Evolutionary conservation across 2,113 vertebrate species (phyloP).

Genomic region (Alaudala cheleensis): DNA sequence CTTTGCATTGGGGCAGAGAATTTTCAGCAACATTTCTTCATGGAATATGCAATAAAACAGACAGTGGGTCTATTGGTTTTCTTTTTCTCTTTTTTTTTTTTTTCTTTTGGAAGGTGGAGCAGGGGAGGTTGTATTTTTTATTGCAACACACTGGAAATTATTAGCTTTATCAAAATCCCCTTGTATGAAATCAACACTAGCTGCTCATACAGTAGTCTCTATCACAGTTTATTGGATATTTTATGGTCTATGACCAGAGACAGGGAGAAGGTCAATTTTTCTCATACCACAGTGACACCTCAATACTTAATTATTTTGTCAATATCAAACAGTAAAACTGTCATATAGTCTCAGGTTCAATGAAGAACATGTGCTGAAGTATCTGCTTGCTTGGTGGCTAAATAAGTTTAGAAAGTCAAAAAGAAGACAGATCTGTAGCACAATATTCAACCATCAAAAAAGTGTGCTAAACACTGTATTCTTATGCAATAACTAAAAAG

Average conservation of each 20-base stretch:
- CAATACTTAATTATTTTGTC: not conserved
- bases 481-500: not conserved
- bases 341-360: not conserved
- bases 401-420: not conserved
- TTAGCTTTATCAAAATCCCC: not conserved
- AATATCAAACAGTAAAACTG: not conserved
- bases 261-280: not conserved
- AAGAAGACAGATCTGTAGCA: not conserved
- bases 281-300: not conserved
- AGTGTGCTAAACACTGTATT: not conserved
- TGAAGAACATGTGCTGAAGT: not conserved
- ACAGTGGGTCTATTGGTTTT: not conserved
- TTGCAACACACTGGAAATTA: not conserved
- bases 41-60: not conserved
- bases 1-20: not conserved
- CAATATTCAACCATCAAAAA: not conserved
- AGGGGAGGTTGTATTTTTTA: not conserved
- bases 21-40: not conserved
- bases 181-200: not conserved
- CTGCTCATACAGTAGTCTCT: not conserved
- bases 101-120: fast-evolving
- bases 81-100: fast-evolving
- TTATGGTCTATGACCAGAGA: not conserved
- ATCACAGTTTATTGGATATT: not conserved
- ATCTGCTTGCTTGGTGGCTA: not conserved